Base-by-base conservation (phyloP, 2,888 invertebrate species). In the Rhabditoides inermis region DNA sequence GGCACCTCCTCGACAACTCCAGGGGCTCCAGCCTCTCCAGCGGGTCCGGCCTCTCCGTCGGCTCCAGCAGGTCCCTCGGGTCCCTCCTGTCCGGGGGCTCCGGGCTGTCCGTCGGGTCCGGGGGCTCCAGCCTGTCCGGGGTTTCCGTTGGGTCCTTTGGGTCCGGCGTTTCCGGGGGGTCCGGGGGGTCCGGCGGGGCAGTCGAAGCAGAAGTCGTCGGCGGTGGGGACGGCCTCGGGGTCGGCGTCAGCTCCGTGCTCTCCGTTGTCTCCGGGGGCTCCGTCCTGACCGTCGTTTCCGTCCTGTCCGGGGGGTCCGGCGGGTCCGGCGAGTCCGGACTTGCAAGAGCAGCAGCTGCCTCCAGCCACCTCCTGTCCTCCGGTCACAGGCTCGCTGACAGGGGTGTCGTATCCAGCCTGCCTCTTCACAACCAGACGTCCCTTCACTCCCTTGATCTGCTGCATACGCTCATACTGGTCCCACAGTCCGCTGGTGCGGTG, bases 151-250 rank as follows among this genome's bases (percentile, higher is more conserved):
- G 45, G 55, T 10, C 35, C n/a, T n/a, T 10, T 12, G 35, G 10
- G 35, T 32, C 35, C 35, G 10, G 35, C 12, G 1, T 32, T 37
- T 10, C 36, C 37, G 7, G 53, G 20, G 2, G 56, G 56, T 56
- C 68, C 68, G 49, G 66, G 61, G 44, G 69, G 69, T 56, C 68
- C 63, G 44, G 63, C 64, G 53, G 62, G 63, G 58, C 69, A 69
- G 50, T 68, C 68, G 61, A 67, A 67, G 61, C 67, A 67, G 63
- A 65, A 65, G 53, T 62, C 60, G 47, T 53, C 68, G 40, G 58
- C 63, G 32, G 65, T 51, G 45, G 61, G 61, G 36, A 54, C 50
- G 49, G 56, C 60, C 35, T 62, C 68, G 45, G 65, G 57, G 32
- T 58, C 59, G 46, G 63, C 68, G 41, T 63, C 63, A 36, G 51